Conservation (phyloP, 2,113 vertebrate genomes). For the Leucopsar rothschildi region DNA sequence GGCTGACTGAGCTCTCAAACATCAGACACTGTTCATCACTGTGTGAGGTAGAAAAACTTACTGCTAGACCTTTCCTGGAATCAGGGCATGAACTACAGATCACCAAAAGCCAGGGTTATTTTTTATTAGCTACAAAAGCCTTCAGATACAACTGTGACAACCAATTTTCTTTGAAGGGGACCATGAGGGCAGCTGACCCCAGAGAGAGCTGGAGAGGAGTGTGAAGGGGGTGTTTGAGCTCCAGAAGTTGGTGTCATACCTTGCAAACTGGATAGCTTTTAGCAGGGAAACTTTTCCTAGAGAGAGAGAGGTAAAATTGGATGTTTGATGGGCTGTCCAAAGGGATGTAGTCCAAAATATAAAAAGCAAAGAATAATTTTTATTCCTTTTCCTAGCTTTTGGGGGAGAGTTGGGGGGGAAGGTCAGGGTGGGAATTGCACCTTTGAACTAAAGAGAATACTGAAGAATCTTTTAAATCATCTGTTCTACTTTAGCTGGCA, state of each 20-base stretch:
- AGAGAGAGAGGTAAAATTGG: neutral
- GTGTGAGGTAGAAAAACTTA: neutral
- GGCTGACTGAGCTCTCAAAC: neutral
- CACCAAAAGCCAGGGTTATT: neutral
- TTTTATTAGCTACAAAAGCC: neutral
- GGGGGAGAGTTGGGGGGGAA: rapidly evolving
- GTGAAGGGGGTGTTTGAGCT: neutral
- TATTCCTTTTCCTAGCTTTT: neutral
- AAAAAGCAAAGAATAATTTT: neutral
- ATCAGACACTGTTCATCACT: neutral
- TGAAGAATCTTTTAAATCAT: neutral
- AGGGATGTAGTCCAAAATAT: neutral
- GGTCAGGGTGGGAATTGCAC: neutral
- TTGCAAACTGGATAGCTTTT: neutral
- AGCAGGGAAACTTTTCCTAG: neutral
- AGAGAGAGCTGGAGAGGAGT: rapidly evolving
- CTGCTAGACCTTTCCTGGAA: neutral
- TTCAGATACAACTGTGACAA: neutral
- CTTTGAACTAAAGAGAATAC: neutral
- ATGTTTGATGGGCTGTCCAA: neutral
- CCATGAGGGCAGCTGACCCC: neutral
- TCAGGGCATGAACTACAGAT: neutral
- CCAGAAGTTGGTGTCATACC: neutral
- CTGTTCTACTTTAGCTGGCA: neutral
- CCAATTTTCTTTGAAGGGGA: neutral